Conservation (phyloP, 2,113 vertebrate genomes). For the Serinus canaria region DNA sequence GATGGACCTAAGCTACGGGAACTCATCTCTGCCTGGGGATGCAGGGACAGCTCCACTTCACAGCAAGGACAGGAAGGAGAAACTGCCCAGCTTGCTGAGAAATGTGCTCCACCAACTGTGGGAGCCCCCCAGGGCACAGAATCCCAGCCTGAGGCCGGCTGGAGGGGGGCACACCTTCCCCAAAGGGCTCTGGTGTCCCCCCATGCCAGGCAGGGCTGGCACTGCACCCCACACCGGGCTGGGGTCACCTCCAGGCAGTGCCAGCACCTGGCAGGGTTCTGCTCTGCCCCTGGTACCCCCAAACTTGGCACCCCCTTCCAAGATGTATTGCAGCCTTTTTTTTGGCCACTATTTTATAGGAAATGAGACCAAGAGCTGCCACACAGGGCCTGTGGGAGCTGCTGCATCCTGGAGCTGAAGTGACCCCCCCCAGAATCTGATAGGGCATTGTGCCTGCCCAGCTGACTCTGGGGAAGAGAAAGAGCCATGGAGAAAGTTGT, state of each 20-base stretch:
- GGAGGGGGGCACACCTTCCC: too few species aligned
- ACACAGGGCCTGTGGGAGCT: background rate
- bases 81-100: too few species aligned
- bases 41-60: background rate
- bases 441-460: accelerated
- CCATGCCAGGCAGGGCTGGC: background rate
- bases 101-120: background rate
- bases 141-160: too few species aligned
- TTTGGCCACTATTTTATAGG: background rate
- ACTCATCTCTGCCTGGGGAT: accelerated
- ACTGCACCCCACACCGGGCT: too few species aligned
- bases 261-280: too few species aligned
- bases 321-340: background rate
- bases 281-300: background rate
- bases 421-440: background rate
- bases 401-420: background rate
- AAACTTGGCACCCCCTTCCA: background rate
- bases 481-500: background rate
- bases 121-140: too few species aligned
- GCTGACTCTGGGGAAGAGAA: background rate
- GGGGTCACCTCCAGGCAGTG: too few species aligned
- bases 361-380: background rate
- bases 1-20: accelerated
- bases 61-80: background rate
- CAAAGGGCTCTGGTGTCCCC: background rate